Conservation (phyloP, 2,113 vertebrate genomes). For the Eulemur rufifrons region DNA sequence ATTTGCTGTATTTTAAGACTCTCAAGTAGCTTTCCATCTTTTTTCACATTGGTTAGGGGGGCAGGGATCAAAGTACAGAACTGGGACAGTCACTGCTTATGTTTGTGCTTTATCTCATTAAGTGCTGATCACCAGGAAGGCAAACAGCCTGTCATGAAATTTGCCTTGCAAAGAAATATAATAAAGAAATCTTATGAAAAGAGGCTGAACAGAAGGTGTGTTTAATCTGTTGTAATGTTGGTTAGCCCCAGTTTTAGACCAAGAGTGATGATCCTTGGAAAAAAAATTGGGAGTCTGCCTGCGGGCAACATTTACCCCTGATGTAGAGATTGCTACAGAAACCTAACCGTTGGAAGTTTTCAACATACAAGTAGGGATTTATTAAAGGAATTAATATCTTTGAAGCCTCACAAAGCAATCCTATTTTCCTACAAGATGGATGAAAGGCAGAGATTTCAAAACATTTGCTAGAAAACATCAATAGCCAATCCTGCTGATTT, state of each 20-base stretch:
- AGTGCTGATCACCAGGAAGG: conserved; percentile 58
- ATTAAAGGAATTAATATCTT: conserved; percentile 87
- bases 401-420: conserved; percentile 85
- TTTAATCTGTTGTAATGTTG: conserved; percentile 54
- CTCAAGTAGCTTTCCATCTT: not conserved
- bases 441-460: conserved; percentile 87
- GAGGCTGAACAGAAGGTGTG: conserved; percentile 55
- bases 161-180: conserved; percentile 64
- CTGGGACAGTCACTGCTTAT: conserved; percentile 41
- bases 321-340: conserved; percentile 81
- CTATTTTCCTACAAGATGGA: conserved; percentile 84
- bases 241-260: conserved; percentile 73
- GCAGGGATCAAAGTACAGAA: conserved; percentile 35
- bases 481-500: conserved; percentile 85
- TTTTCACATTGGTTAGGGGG: not conserved
- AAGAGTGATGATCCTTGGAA: conserved; percentile 79
- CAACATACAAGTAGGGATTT: conserved; percentile 85
- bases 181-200: conserved; percentile 56
- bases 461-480: conserved; percentile 88
- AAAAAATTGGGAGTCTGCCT: conserved; percentile 76
- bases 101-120: conserved; percentile 63
- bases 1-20: conserved; percentile 21
- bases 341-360: conserved; percentile 75
- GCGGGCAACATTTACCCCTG: conserved; percentile 80
- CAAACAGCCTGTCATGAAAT: conserved; percentile 65